A percentile compares a stretch with the other conserved stretches of the same genome.
Evolutionary conservation across 2,113 vertebrate species (phyloP).

Genomic region (Nymphicus hollandicus): DNA sequence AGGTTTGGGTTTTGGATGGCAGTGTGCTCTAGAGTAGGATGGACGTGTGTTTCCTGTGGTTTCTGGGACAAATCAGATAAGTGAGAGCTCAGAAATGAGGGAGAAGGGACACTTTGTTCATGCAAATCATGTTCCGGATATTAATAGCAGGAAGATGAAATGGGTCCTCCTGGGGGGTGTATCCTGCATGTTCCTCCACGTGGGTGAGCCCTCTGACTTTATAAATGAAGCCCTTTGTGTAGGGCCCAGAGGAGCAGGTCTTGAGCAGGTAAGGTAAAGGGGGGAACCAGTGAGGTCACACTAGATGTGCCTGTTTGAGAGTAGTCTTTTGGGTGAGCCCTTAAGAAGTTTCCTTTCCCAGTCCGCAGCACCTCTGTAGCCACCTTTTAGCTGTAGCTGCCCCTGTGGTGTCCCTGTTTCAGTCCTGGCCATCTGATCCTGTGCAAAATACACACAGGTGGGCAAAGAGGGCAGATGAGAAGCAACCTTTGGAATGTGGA

Average conservation of each 20-base stretch:
- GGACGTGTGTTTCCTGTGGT: constrained; percentile 30
- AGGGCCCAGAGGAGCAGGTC: neutral
- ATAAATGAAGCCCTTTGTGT: neutral
- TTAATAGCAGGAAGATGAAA: constrained; percentile 8
- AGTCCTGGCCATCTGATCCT: neutral
- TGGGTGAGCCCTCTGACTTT: neutral
- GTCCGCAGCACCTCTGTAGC: neutral
- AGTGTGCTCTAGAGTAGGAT: neutral
- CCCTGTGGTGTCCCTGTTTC: neutral
- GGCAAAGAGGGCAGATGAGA: neutral
- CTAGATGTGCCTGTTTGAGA: neutral
- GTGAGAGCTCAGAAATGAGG: constrained; percentile 20
- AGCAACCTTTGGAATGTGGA: neutral
- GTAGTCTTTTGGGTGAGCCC: neutral
- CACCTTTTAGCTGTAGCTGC: neutral
- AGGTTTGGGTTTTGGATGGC: neutral
- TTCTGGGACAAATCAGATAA: neutral
- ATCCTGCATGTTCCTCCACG: neutral
- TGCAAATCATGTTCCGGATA: neutral
- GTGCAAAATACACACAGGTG: neutral
- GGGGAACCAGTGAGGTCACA: accelerated
- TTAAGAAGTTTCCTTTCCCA: neutral
- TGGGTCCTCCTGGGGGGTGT: neutral
- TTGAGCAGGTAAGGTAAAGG: neutral
- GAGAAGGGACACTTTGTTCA: neutral